Conservation (phyloP, 1,140 invertebrate genomes). For the Temnothorax curvispinosus region DNA sequence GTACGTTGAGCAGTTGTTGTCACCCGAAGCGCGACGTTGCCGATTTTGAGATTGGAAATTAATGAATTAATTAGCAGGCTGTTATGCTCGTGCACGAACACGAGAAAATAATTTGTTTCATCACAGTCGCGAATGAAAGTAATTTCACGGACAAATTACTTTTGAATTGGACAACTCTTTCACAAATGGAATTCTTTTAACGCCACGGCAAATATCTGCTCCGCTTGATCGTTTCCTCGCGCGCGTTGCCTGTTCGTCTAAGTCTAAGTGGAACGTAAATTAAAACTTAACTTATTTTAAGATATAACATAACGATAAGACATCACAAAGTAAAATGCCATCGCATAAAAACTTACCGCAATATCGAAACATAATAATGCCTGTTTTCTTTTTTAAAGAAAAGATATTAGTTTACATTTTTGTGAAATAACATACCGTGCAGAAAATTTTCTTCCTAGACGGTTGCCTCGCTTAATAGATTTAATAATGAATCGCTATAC, state of each 20-base stretch:
- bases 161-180: constrained; percentile 61
- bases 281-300: constrained; percentile 5
- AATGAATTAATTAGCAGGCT: constrained; percentile 74
- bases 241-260: background rate
- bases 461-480: background rate
- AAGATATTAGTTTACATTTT: constrained; percentile 20
- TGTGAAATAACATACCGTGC: background rate
- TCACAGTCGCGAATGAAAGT: constrained; percentile 28
- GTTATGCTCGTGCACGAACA: constrained; percentile 46
- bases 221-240: background rate
- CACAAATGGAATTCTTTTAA: constrained; percentile 57
- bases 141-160: constrained; percentile 73
- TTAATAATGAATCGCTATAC: background rate
- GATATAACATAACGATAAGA: constrained; percentile 6
- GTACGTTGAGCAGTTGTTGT: constrained; percentile 18
- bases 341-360: constrained; percentile 25
- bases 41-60: constrained; percentile 69
- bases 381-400: background rate
- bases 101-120: constrained; percentile 64
- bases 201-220: background rate
- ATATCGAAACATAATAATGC: constrained; percentile 34
- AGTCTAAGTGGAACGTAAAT: constrained; percentile 5
- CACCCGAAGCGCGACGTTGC: background rate
- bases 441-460: background rate
- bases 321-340: constrained; percentile 11